These are phyloP conservation scores for Pyrocoelia pectoralis DNA, from an alignment of 2,888 invertebrate genomes.

Conservation along the genomic window DNA sequence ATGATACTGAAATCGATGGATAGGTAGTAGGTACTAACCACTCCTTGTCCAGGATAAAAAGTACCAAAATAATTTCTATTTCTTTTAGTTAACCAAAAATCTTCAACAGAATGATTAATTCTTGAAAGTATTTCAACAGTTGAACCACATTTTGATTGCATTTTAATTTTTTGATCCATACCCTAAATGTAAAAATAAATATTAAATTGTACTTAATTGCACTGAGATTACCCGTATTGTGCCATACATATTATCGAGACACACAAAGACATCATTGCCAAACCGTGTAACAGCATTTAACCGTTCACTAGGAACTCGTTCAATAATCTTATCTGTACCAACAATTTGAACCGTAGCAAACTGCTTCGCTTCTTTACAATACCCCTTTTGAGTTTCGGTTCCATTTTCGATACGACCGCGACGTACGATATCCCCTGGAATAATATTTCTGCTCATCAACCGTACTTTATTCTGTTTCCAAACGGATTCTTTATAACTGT, in stretches of 20 bases:
- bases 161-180: conserved; percentile 57
- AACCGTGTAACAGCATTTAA: conserved; percentile 78
- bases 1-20: background rate
- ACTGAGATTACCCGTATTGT: conserved; percentile 51
- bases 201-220: background rate
- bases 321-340: conserved; percentile 87
- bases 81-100: conserved; percentile 55
- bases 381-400: conserved; percentile 87
- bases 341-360: conserved; percentile 87
- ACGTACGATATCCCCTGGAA: conserved; percentile 71
- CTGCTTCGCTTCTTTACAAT: conserved; percentile 86
- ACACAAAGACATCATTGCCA: conserved; percentile 84
- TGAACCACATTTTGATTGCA: conserved; percentile 58
- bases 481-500: conserved; percentile 52
- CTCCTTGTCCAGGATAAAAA: conserved; percentile 57
- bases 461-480: conserved; percentile 72
- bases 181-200: conserved; percentile 33
- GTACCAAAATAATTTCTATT: conserved; percentile 51
- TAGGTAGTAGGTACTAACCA: no score
- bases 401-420: conserved; percentile 56
- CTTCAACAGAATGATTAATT: conserved; percentile 55
- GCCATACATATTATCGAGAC: conserved; percentile 68
- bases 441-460: conserved; percentile 85
- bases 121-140: conserved; percentile 54
- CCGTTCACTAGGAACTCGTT: conserved; percentile 81